These are phyloP conservation scores for Centropristis striata DNA, from an alignment of 2,113 vertebrate genomes.

Conservation along the genomic window DNA sequence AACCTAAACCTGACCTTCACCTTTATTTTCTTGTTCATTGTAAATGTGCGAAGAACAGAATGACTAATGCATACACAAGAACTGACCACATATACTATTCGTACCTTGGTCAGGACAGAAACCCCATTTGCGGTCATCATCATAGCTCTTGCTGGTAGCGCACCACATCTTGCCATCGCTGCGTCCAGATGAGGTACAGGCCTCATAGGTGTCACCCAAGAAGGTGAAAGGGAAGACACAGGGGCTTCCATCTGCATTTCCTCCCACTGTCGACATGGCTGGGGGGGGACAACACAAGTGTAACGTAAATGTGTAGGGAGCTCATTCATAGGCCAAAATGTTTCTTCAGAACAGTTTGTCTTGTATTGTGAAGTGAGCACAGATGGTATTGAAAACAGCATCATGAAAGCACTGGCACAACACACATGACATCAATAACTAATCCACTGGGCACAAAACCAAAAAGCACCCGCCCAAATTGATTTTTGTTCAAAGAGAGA, in stretches of 20 bases:
- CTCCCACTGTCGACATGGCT: constrained; percentile 97
- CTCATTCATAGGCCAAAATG: constrained; percentile 13
- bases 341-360: constrained; percentile 24
- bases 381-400: constrained; percentile 48
- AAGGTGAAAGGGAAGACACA: constrained; percentile 97
- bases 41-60: neutral
- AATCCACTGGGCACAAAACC: constrained; percentile 57
- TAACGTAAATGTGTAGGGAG: neutral
- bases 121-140: constrained; percentile 98
- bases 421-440: constrained; percentile 57
- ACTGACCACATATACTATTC: neutral
- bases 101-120: constrained; percentile 97
- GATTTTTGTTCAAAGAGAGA: constrained; percentile 63
- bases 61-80: neutral
- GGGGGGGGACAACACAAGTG: constrained; percentile 16
- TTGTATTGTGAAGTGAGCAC: constrained; percentile 41
- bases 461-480: constrained; percentile 43
- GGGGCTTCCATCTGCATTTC: constrained; percentile 93
- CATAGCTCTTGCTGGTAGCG: constrained; percentile 89
- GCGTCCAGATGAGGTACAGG: constrained; percentile 93
- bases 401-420: constrained; percentile 59
- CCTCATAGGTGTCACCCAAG: constrained; percentile 90
- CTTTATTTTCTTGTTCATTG: neutral
- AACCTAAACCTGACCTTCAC: neutral
- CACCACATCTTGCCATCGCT: constrained; percentile 96